Evolutionary conservation across 2,797 vertebrate genomes (phyloP).

Genomic region (Microcaecilia unicolor): DNA sequence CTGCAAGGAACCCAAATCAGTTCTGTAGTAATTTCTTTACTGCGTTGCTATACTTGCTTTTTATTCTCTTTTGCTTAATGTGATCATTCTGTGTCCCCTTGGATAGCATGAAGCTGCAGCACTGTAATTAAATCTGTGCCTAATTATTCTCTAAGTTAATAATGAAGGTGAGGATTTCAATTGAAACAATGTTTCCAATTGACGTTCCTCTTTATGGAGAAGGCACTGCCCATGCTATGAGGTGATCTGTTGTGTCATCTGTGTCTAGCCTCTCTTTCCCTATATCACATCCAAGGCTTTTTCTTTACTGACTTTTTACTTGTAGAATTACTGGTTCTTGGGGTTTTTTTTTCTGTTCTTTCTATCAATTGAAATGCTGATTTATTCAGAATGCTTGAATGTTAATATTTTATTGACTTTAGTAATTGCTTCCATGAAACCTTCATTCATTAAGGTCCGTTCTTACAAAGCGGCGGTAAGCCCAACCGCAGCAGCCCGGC

Average conservation of each 20-base stretch:
- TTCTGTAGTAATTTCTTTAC: not conserved
- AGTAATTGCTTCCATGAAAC: slow-evolving; percentile 10
- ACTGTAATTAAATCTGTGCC: slow-evolving; percentile 19
- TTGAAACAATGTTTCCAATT: not conserved
- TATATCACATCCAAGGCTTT: not conserved
- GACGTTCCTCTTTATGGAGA: not conserved
- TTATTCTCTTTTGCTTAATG: slow-evolving; percentile 18
- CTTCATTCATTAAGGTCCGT: too few relatives aligned
- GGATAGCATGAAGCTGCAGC: not conserved
- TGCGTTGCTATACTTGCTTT: slow-evolving; percentile 2
- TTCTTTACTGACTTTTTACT: not conserved
- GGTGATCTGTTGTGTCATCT: too few relatives aligned
- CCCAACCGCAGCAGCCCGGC: too few relatives aligned
- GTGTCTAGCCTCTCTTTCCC: not conserved
- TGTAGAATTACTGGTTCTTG: slow-evolving; percentile 8
- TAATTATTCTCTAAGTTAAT: slow-evolving; percentile 37
- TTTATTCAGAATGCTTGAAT: slow-evolving; percentile 6
- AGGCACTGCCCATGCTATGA: too few relatives aligned
- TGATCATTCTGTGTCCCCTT: too few relatives aligned
- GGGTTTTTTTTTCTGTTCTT: slow-evolving; percentile 9
- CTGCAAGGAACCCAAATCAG: slow-evolving; percentile 9
- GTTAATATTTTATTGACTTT: slow-evolving; percentile 32
- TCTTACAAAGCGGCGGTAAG: too few relatives aligned
- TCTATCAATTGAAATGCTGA: slow-evolving; percentile 10
- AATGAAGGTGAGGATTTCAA: slow-evolving; percentile 11